These are phyloP conservation scores for Pseudochaenichthys georgianus DNA, from an alignment of 2,797 vertebrate genomes.

Conservation along the genomic window DNA sequence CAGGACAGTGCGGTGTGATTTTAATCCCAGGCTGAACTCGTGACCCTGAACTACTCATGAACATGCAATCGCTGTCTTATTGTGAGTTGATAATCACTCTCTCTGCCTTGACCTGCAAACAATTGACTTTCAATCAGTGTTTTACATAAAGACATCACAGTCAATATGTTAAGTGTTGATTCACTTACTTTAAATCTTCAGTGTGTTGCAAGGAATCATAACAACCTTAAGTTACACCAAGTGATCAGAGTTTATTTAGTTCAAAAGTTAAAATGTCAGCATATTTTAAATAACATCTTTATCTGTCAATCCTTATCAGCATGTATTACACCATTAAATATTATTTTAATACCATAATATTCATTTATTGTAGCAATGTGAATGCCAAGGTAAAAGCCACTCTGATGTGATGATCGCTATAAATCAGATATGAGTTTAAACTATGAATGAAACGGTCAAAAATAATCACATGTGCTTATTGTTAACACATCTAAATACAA, in stretches of 20 bases:
- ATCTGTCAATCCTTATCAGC: slow-evolving; percentile 40
- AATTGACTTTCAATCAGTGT: background rate
- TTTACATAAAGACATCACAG: background rate
- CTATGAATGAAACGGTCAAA: background rate
- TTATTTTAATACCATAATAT: slow-evolving; percentile 2
- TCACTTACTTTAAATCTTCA: background rate
- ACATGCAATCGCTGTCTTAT: background rate
- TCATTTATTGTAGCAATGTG: slow-evolving; percentile 1
- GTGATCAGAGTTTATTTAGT: slow-evolving; percentile 4
- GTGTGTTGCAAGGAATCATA: background rate
- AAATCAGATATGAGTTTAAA: background rate
- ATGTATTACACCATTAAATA: slow-evolving; percentile 2
- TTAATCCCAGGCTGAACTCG: slow-evolving; percentile 13
- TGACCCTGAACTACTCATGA: slow-evolving; percentile 10
- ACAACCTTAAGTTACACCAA: no score
- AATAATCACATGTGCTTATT: background rate
- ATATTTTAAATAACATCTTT: slow-evolving; percentile 11
- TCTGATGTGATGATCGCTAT: background rate
- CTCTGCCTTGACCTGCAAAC: slow-evolving; percentile 10
- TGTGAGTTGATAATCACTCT: slow-evolving; percentile 16
- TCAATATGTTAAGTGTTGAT: background rate
- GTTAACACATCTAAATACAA: background rate
- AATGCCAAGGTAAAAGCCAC: slow-evolving; percentile 6
- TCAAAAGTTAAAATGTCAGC: slow-evolving; percentile 21
- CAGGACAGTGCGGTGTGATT: slow-evolving; percentile 8